Evolutionary conservation across 2,113 vertebrate genomes (phyloP).

Genomic region (Ceyx margarethae): DNA sequence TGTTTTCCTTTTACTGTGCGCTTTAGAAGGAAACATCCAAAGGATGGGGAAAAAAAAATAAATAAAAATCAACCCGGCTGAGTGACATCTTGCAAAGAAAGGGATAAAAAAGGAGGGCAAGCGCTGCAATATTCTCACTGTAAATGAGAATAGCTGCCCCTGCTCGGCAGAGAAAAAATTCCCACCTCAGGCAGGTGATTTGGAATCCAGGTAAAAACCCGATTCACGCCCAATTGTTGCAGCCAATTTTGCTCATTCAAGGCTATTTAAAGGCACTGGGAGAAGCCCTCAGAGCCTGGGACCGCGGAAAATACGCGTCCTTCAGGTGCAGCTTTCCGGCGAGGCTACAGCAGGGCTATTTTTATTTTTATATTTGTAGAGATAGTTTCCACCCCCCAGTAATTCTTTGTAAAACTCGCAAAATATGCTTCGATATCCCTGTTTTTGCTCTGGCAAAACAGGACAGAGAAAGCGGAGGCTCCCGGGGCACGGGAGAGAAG

Average conservation of each 20-base stretch:
- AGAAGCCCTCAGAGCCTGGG: neutral
- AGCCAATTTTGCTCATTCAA: neutral
- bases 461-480: neutral
- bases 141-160: neutral
- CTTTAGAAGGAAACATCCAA: neutral
- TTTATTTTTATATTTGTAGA: too few species aligned
- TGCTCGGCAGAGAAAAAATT: neutral
- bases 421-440: neutral
- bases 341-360: neutral
- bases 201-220: neutral
- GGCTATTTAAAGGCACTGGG: neutral
- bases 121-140: neutral
- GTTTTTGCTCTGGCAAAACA: neutral
- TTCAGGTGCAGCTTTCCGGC: neutral
- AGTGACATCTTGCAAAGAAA: neutral
- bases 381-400: neutral
- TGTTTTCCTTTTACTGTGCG: neutral
- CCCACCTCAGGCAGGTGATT: neutral
- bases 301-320: neutral
- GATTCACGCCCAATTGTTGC: neutral
- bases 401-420: neutral
- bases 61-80: neutral
- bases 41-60: too few species aligned
- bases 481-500: neutral
- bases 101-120: fast-evolving